A percentile compares a stretch with the other conserved stretches of the same genome.
These are phyloP conservation scores for Pterostichus niger DNA, from an alignment of 2,888 invertebrate species.

Conservation along the genomic window DNA sequence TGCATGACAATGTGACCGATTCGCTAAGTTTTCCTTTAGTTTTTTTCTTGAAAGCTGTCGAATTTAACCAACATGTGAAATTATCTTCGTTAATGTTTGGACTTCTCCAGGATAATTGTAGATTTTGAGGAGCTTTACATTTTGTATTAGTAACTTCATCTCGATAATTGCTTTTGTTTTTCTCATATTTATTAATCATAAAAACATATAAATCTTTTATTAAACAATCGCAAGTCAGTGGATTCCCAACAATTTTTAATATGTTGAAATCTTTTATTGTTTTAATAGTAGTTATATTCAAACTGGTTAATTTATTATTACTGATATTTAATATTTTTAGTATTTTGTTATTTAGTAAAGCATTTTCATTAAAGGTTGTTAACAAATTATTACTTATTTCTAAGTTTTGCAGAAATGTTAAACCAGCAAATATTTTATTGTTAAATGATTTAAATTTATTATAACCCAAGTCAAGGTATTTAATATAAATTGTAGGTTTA, in stretches of 20 bases:
- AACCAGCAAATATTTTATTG: constrained; percentile 12
- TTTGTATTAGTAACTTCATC: background rate
- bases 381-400: constrained; percentile 5
- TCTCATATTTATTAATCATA: background rate
- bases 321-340: background rate
- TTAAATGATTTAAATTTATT: constrained; percentile 12
- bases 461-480: background rate
- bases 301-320: background rate
- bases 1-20: background rate
- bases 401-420: background rate
- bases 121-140: background rate
- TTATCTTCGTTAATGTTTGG: too few relatives aligned
- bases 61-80: background rate
- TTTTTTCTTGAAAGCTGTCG: background rate
- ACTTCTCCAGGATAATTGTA: too few relatives aligned
- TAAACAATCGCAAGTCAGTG: constrained; percentile 19
- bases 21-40: background rate
- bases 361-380: constrained; percentile 4
- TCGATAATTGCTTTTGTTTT: background rate
- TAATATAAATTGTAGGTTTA: background rate
- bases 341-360: constrained; percentile 11
- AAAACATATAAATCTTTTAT: background rate
- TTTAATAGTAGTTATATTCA: background rate
- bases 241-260: background rate
- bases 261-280: background rate